Conservation (phyloP, 2,113 vertebrate species). For the Callospermophilus lateralis region DNA sequence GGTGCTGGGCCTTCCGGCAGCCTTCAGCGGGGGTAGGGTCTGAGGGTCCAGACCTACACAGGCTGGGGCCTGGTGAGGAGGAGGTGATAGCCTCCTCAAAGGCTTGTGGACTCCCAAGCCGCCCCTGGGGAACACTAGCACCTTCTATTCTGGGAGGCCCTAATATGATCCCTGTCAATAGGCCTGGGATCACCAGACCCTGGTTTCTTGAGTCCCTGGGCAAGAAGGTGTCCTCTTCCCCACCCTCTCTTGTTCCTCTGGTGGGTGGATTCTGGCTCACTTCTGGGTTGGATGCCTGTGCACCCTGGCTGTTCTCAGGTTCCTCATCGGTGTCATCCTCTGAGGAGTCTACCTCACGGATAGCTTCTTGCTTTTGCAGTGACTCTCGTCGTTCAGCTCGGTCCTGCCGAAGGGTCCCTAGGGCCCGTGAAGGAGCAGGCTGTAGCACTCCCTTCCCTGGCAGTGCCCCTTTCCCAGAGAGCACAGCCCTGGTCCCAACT, state of each 20-base stretch:
- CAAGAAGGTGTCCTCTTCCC: conserved; percentile 87
- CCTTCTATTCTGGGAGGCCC: conserved; percentile 47
- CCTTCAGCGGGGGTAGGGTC: not conserved
- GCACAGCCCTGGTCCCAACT: conserved; percentile 85
- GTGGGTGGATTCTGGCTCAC: conserved; percentile 21
- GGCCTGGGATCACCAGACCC: not conserved
- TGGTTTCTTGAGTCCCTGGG: conserved; percentile 86
- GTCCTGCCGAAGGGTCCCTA: conserved; percentile 96
- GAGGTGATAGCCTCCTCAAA: conserved; percentile 42
- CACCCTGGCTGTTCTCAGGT: conserved; percentile 94
- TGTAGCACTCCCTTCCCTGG: conserved; percentile 92
- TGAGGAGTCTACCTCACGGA: conserved; percentile 97
- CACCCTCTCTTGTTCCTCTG: conserved; percentile 64
- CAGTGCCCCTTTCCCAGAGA: conserved; percentile 87
- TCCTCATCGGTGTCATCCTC: conserved; percentile 97
- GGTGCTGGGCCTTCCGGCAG: conserved; percentile 61
- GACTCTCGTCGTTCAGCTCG: conserved; percentile 96
- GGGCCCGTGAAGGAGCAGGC: conserved; percentile 91
- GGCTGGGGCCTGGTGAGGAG: not conserved
- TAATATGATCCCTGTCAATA: conserved; percentile 30
- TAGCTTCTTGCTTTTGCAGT: conserved; percentile 97
- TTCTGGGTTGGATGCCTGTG: conserved; percentile 74
- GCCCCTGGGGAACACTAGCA: conserved; percentile 30
- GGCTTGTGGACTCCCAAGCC: conserved; percentile 16
- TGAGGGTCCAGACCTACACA: not conserved